Evolutionary conservation across 1,140 invertebrate genomes (phyloP), one percentile per base, ranked within the genome.

Genomic region (Macrotrachela quadricornifera): DNA sequence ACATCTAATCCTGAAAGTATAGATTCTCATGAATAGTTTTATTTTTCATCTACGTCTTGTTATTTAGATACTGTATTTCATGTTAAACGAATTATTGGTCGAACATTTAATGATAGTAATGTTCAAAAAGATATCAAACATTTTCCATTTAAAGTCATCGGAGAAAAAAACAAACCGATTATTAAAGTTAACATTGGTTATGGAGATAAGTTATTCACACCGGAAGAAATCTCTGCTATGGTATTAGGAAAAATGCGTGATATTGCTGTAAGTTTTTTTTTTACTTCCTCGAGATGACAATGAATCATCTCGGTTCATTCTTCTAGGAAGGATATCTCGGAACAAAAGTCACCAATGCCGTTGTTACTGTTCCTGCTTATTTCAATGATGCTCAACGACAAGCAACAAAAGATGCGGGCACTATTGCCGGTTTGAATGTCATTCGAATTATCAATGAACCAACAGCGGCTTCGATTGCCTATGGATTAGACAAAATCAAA

Each of bases 301-400:
- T n/a, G n/a, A n/a, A n/a, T n/a, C n/a, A n/a, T n/a, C n/a, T n/a
- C n/a, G n/a, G n/a, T n/a, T n/a, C n/a, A n/a, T n/a, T n/a, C n/a
- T n/a, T n/a, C n/a, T n/a, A n/a, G n/a, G n/a, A n/a, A n/a, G n/a
- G n/a, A n/a, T n/a, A n/a, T n/a, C n/a, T n/a, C n/a, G n/a, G n/a
- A n/a, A n/a, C n/a, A n/a, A n/a, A n/a, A n/a, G n/a, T n/a, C n/a
- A n/a, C n/a, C n/a, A n/a, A n/a, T n/a, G n/a, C n/a, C n/a, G n/a
- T n/a, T n/a, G n/a, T 73, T 96, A 49, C 73, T 2, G 88, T 96
- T 1, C 90, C 91, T 10, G 90, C 91, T 54, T 95, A 95, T 68
- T 95, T 95, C 78, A 95, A 94, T 64, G 90, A 95, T 73, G 87
- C 86, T 57, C 90, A 95, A 71, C 78, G 88, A 72, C 88, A 92